Evolutionary conservation across 2,888 invertebrate species (phyloP).

Genomic region (Xylota sylvarum): DNA sequence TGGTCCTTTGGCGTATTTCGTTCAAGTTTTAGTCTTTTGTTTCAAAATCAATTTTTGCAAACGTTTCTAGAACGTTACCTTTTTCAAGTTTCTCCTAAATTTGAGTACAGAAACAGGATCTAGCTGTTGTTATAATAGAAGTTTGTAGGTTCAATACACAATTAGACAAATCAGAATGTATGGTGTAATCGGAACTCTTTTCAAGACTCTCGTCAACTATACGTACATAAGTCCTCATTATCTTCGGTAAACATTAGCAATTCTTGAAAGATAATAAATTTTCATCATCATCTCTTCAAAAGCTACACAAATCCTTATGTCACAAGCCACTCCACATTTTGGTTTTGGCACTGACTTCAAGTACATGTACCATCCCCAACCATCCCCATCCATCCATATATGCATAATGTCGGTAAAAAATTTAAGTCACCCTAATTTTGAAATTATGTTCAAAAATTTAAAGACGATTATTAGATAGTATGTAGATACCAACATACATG

Average conservation of each 20-base stretch:
- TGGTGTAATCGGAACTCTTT: no score
- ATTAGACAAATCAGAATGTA: no score
- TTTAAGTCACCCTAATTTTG: slow-evolving; percentile 62
- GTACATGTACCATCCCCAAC: background rate
- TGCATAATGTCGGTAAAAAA: slow-evolving; percentile 37
- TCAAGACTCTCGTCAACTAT: no score
- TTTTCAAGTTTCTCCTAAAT: no score
- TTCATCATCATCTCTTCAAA: background rate
- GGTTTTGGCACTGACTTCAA: slow-evolving; percentile 7
- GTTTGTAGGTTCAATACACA: no score
- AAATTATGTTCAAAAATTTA: slow-evolving; percentile 73
- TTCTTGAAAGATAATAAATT: slow-evolving; percentile 14
- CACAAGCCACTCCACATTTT: slow-evolving; percentile 24
- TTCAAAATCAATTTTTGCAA: no score
- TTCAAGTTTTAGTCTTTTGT: no score
- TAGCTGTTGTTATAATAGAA: no score
- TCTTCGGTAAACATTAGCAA: background rate
- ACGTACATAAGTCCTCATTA: background rate
- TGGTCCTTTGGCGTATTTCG: no score
- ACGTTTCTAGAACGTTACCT: no score
- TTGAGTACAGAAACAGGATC: no score
- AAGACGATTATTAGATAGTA: slow-evolving; percentile 68
- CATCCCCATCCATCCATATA: slow-evolving; percentile 15
- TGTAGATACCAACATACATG: background rate
- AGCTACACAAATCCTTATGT: background rate